Base-by-base conservation (phyloP, 2,113 vertebrate genomes). In the Channa argus region DNA sequence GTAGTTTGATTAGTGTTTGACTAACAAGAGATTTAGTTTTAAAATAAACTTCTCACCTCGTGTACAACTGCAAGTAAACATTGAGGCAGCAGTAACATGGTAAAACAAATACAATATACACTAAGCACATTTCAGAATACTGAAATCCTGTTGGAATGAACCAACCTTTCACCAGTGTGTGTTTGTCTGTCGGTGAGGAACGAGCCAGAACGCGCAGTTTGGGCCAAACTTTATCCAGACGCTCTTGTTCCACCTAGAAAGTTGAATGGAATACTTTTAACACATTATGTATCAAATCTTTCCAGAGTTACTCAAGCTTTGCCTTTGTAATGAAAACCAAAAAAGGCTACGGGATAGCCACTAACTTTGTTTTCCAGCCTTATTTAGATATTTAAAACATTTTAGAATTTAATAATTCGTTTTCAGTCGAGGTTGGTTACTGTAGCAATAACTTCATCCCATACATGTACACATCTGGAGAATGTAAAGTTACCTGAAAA, bases 131-230 rank as follows among this genome's bases (percentile, higher is more conserved):
- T 7, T 5, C 5, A n/a, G 13, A 8, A 45, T 0, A 47, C 12
- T 15, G 55, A 65, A 36, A 24, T n/a, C 39, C 36, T 10, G 39
- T 5, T 5, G 45, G 52, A 56, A 8, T 2, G 43, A 51, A 5
- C 94, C 86, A 86, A 99, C 98, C 98, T 98, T 99, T 99, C 36
- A 99, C 98, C 7, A 99, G 92, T 0, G 97, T 99, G 92, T 99
- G 97, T 87, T 99, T 99, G 84, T 99, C 98, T 0, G 98, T 98
- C 0, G 98, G 98, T 0, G 98, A 99, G 0, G 98, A 99, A 0
- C 97, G 95, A 0, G 98, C 98, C 83, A 99, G 91, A 54, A 99
- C 98, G 0, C 98, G 95, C 36, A 99, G 94, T 78, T 95, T 97
- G 36, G 97, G 97, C 98, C 98, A 99, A 64, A 99, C 92, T 84